These are phyloP conservation scores for Drosophila kohkoa DNA, from an alignment of 1,140 invertebrate species.

Conservation along the genomic window DNA sequence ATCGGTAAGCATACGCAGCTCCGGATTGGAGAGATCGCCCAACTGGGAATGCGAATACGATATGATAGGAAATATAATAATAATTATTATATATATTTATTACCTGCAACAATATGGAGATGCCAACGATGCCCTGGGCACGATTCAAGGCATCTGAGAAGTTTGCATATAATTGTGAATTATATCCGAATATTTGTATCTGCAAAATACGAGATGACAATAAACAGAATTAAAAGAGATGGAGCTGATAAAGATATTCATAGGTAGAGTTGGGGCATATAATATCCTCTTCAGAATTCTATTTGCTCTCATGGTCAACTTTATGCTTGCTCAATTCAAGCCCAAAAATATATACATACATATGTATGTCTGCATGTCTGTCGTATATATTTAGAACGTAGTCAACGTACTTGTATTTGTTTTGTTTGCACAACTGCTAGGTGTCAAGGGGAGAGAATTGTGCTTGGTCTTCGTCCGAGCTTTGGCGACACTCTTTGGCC, in stretches of 20 bases:
- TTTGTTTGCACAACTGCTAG: too few species aligned
- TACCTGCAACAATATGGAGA: slow-evolving; percentile 95
- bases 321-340: too few species aligned
- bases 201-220: slow-evolving; percentile 86
- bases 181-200: slow-evolving; percentile 98
- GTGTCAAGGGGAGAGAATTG: too few species aligned
- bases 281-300: too few species aligned
- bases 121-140: slow-evolving; percentile 95
- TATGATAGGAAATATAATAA: too few species aligned
- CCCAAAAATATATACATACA: background rate
- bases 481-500: too few species aligned
- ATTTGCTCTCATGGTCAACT: too few species aligned
- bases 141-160: slow-evolving; percentile 94
- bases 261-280: background rate
- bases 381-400: background rate
- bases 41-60: slow-evolving; percentile 86
- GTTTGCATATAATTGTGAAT: slow-evolving; percentile 96
- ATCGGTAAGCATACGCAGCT: slow-evolving; percentile 93
- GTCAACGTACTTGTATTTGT: too few species aligned
- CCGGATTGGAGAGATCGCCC: slow-evolving; percentile 93
- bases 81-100: too few species aligned
- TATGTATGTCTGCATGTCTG: background rate
- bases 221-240: background rate
- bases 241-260: background rate
- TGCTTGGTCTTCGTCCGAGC: too few species aligned